Evolutionary conservation across 2,888 invertebrate genomes (phyloP).

Genomic region (Corbicula japonica): DNA sequence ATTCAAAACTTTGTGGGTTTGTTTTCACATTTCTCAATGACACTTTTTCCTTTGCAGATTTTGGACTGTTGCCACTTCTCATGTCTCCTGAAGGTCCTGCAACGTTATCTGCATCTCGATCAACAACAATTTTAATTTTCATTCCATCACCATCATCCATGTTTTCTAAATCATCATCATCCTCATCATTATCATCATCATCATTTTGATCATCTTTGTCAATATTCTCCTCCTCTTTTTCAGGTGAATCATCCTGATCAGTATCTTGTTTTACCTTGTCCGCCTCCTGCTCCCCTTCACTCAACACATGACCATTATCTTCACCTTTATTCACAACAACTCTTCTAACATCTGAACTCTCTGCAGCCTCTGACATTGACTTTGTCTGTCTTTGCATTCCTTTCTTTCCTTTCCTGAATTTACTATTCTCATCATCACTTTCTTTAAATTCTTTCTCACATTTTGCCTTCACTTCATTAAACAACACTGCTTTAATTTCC

Average conservation of each 20-base stretch:
- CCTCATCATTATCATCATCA: constrained; percentile 2
- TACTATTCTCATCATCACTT: constrained; percentile 18
- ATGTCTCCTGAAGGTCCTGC: neutral
- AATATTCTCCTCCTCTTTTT: no score
- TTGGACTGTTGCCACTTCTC: neutral
- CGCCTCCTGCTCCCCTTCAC: neutral
- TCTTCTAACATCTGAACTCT: constrained; percentile 37
- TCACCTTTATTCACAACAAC: constrained; percentile 34
- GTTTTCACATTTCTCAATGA: constrained; percentile 2
- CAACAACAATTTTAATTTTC: neutral
- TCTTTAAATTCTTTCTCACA: constrained; percentile 39
- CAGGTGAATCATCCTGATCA: neutral
- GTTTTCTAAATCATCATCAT: neutral
- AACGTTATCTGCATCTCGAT: neutral
- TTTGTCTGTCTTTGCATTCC: constrained; percentile 37
- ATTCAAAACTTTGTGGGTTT: neutral
- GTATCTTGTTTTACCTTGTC: neutral
- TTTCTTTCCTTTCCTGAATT: constrained; percentile 52
- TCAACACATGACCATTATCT: constrained; percentile 30
- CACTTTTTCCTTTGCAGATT: no score
- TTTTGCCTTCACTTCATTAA: constrained; percentile 40
- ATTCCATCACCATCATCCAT: neutral
- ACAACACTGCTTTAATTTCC: constrained; percentile 41
- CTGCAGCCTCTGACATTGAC: constrained; percentile 47
- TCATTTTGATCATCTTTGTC: no score